Evolutionary conservation across 2,797 vertebrate species (phyloP).

Genomic region (Acridotheres tristis): DNA sequence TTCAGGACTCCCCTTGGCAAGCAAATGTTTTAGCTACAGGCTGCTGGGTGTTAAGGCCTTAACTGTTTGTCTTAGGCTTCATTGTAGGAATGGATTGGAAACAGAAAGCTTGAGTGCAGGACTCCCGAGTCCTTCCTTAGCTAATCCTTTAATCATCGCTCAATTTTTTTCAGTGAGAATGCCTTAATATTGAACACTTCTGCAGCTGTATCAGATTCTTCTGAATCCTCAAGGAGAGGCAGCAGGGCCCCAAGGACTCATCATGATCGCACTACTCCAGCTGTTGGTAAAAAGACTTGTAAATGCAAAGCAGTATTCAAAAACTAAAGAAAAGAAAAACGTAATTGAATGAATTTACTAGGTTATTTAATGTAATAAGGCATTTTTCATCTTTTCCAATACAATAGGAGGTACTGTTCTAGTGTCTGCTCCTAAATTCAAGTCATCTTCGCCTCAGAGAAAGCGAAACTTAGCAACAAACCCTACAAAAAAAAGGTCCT

Average conservation of each 20-base stretch:
- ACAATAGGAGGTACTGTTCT: conserved; percentile 79
- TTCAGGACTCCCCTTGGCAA: neutral
- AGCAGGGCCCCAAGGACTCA: conserved; percentile 79
- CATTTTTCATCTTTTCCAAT: conserved; percentile 1
- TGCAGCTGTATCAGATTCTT: conserved; percentile 55
- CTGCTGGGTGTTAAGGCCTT: neutral
- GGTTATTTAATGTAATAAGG: neutral
- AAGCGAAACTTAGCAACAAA: conserved; percentile 52
- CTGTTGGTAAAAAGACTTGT: conserved; percentile 76
- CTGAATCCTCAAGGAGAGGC: conserved; percentile 54
- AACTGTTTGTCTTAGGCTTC: neutral
- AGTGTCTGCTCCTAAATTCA: conserved; percentile 78
- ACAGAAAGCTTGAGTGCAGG: neutral
- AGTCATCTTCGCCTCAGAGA: conserved; percentile 57
- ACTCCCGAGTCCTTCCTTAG: neutral
- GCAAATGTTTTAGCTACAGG: neutral
- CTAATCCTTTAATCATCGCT: neutral
- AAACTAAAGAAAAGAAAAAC: neutral
- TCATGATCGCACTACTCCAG: conserved; percentile 80
- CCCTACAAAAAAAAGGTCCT: conserved; percentile 26
- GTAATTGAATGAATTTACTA: neutral
- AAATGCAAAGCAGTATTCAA: neutral
- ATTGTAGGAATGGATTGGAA: neutral
- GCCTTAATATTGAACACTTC: conserved; percentile 35
- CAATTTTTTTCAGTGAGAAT: conserved; percentile 42